Evolutionary conservation across 2,113 vertebrate genomes (phyloP).

Genomic region (Phyllopteryx taeniolatus): DNA sequence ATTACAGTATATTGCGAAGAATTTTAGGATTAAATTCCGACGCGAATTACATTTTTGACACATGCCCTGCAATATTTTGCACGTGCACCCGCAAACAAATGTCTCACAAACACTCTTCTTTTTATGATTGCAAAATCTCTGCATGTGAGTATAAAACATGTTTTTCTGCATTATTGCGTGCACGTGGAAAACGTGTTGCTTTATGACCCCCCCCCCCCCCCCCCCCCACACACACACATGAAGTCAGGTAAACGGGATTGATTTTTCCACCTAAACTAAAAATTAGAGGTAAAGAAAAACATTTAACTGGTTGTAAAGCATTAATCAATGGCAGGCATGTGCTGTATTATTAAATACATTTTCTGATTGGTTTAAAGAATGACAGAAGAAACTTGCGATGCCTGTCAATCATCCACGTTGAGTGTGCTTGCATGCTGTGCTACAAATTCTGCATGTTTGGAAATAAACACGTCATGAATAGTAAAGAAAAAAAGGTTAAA

Average conservation of each 20-base stretch:
- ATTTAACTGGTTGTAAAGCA: background rate
- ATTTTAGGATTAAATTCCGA: background rate
- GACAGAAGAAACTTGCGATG: background rate
- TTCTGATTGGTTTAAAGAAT: background rate
- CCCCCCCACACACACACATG: background rate
- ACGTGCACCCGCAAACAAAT: background rate
- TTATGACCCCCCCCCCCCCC: background rate
- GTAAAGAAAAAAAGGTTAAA: background rate
- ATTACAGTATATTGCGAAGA: background rate
- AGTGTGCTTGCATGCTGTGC: background rate
- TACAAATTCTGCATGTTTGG: background rate
- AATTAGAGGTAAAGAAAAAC: background rate
- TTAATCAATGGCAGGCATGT: background rate
- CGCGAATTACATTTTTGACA: background rate
- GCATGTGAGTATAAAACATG: background rate
- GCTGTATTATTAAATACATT: background rate
- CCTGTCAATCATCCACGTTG: background rate
- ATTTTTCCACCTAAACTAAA: background rate
- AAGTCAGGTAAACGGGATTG: background rate
- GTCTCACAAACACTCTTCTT: too few relatives aligned
- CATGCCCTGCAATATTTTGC: background rate
- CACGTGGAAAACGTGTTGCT: background rate
- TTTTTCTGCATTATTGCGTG: background rate
- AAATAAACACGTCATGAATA: background rate
- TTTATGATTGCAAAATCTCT: background rate